Evolutionary conservation across 64 coral and sea anemone genomes (phyloP).

Genomic region (Cladopsammia gracilis): DNA sequence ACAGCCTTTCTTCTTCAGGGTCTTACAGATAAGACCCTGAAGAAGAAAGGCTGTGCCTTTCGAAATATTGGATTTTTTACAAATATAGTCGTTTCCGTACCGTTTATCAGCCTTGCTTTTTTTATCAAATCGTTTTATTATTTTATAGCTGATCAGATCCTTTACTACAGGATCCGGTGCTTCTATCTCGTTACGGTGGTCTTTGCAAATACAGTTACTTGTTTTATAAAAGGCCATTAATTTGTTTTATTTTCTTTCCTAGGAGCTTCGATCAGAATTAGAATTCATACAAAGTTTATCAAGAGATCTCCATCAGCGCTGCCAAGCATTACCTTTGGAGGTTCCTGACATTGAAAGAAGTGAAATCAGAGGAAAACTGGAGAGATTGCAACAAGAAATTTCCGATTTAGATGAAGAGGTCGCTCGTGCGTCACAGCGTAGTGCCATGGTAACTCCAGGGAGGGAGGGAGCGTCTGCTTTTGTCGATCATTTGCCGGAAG

Average conservation of each 20-base stretch:
- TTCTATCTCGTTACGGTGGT: too few species aligned
- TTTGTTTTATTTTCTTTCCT: neutral
- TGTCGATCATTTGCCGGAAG: neutral
- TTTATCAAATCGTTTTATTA: too few species aligned
- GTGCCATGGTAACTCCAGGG: neutral
- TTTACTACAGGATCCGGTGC: too few species aligned
- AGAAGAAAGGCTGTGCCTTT: too few species aligned
- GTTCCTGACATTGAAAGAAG: constrained; percentile 53
- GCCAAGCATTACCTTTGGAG: constrained; percentile 25
- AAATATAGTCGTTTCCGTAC: too few species aligned
- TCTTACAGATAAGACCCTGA: too few species aligned
- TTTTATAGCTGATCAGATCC: too few species aligned
- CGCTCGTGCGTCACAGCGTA: neutral
- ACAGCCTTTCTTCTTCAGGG: too few species aligned
- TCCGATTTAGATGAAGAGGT: constrained; percentile 37
- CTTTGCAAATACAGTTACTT: too few species aligned
- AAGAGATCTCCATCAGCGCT: constrained; percentile 47
- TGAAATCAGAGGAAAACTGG: constrained; percentile 63
- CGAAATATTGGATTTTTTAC: too few species aligned
- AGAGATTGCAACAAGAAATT: constrained; percentile 50
- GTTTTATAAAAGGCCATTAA: neutral
- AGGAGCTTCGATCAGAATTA: constrained; percentile 78
- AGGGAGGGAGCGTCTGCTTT: neutral
- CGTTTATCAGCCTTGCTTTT: too few species aligned
- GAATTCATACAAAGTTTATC: constrained; percentile 74